These are phyloP conservation scores for Nasonovia ribisnigri DNA, from an alignment of 2,888 invertebrate species.

Conservation along the genomic window DNA sequence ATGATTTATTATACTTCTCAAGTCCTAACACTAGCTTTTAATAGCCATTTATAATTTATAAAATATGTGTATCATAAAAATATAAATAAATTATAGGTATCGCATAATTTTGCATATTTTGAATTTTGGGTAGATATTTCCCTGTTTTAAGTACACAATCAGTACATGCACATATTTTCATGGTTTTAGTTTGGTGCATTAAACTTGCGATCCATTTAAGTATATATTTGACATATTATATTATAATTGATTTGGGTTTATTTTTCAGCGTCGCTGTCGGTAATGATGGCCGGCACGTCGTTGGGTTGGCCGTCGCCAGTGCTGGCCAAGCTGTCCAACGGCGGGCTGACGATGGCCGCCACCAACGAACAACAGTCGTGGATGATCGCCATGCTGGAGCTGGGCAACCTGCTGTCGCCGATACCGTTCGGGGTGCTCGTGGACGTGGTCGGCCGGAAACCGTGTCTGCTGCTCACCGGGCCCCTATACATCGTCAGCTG, in stretches of 20 bases:
- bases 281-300: slow-evolving; percentile 66
- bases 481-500: slow-evolving; percentile 67
- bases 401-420: slow-evolving; percentile 68
- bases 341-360: slow-evolving; percentile 29
- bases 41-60: too few species aligned
- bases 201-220: background rate
- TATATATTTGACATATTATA: background rate
- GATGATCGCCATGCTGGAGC: slow-evolving; percentile 68
- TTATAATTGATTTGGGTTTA: background rate
- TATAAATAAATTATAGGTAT: background rate
- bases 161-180: background rate
- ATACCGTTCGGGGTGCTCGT: slow-evolving; percentile 68
- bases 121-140: background rate
- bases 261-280: slow-evolving; percentile 65
- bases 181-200: background rate
- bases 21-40: background rate
- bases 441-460: slow-evolving; percentile 67
- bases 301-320: slow-evolving; percentile 66
- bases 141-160: background rate
- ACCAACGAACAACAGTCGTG: slow-evolving; percentile 67
- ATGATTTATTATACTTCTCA: background rate
- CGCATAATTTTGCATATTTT: background rate
- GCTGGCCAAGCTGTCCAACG: slow-evolving; percentile 48
- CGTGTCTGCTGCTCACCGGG: slow-evolving; percentile 67
- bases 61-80: too few species aligned